These are phyloP conservation scores for Neodiprion virginianus DNA, from an alignment of 1,140 invertebrate species.

Conservation along the genomic window DNA sequence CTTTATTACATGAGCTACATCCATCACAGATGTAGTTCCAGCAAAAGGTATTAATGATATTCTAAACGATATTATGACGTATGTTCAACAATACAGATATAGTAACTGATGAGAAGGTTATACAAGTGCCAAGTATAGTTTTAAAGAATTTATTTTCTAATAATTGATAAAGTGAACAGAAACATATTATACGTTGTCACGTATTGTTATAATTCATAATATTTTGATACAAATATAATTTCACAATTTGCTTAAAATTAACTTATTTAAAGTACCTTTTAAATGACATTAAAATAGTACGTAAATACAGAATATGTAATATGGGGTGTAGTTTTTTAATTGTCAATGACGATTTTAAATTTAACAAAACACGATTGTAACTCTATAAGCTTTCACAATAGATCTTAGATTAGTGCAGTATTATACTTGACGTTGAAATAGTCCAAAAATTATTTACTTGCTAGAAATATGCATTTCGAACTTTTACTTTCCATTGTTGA, in stretches of 20 bases:
- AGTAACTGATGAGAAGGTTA: not conserved
- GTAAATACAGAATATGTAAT: not conserved
- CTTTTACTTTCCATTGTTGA: not conserved
- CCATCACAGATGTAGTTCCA: too few relatives aligned
- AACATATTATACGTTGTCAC: not conserved
- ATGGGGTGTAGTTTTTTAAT: not conserved
- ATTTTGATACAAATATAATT: constrained; percentile 4
- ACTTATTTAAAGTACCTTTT: not conserved
- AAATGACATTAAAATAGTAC: not conserved
- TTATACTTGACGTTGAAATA: not conserved
- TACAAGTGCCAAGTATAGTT: not conserved
- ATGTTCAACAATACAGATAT: too few relatives aligned
- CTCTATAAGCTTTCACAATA: not conserved
- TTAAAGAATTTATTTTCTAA: not conserved
- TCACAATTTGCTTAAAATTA: not conserved
- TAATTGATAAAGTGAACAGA: not conserved
- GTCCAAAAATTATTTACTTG: constrained; percentile 1
- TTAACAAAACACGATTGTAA: not conserved
- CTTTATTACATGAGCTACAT: too few relatives aligned
- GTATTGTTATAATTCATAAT: constrained; percentile 1
- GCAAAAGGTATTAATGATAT: too few relatives aligned
- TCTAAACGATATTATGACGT: too few relatives aligned
- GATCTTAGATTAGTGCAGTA: not conserved
- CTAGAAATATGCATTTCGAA: not conserved
- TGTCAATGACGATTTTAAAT: not conserved